Evolutionary conservation across 1,140 invertebrate species (phyloP).

Genomic region (Leptopilina boulardi): DNA sequence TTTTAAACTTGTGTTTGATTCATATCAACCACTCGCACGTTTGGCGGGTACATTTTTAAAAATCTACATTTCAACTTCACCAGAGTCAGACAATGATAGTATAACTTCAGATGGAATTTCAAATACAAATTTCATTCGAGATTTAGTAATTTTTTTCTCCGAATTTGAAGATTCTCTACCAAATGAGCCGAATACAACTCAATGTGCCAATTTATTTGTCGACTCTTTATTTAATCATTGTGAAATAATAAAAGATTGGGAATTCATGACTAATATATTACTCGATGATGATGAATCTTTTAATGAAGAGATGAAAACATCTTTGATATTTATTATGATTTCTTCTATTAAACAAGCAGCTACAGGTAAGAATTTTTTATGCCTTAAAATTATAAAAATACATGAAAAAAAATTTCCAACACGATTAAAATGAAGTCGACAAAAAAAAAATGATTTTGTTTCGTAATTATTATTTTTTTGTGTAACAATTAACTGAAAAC

Average conservation of each 20-base stretch:
- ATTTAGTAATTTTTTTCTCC: slow-evolving; percentile 99
- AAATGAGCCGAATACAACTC: slow-evolving; percentile 97
- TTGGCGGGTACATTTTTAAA: slow-evolving; percentile 99
- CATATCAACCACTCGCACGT: slow-evolving; percentile 94
- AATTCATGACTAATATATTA: slow-evolving; percentile 98
- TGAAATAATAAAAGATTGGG: slow-evolving; percentile 99
- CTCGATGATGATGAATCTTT: slow-evolving; percentile 94
- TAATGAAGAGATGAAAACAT: slow-evolving; percentile 93
- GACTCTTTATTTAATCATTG: slow-evolving; percentile 99
- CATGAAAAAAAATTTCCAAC: too few relatives aligned
- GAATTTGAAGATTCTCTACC: too few relatives aligned
- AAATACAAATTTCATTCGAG: slow-evolving; percentile 95
- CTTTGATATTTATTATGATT: slow-evolving; percentile 98
- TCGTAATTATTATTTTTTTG: too few relatives aligned
- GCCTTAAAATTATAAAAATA: too few relatives aligned
- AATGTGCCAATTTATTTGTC: slow-evolving; percentile 98
- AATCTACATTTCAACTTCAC: slow-evolving; percentile 90
- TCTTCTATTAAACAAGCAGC: slow-evolving; percentile 98
- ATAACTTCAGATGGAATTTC: slow-evolving; percentile 91
- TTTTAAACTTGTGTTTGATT: slow-evolving; percentile 99
- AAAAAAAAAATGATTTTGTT: too few relatives aligned
- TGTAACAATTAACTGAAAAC: too few relatives aligned
- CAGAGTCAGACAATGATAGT: slow-evolving; percentile 84
- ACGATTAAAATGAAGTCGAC: too few relatives aligned
- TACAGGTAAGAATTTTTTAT: slow-evolving; percentile 83